phyloP scores from a whole-genome alignment of 2,888 invertebrate genomes.

The Campopleginae sp. region DNA sequence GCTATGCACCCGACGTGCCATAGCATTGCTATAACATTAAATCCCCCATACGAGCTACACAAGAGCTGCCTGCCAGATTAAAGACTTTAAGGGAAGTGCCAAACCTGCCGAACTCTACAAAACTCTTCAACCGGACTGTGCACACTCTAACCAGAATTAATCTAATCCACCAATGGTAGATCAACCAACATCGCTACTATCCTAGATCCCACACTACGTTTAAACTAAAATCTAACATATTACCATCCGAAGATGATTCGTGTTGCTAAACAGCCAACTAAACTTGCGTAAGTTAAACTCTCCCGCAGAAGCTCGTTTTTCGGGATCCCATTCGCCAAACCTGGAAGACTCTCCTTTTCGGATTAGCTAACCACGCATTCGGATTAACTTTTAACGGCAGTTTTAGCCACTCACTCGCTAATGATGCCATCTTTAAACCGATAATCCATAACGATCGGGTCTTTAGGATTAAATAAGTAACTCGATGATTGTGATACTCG shows the following conservation, averaged over 20 bases:
- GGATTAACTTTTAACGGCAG: neutral
- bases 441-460: neutral
- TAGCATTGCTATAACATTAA: slow-evolving; percentile 80
- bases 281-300: neutral
- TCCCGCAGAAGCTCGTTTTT: neutral
- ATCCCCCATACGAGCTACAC: slow-evolving; percentile 60
- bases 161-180: neutral
- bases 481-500: neutral
- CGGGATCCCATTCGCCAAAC: neutral
- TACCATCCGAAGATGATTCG: neutral
- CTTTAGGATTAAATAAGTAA: neutral
- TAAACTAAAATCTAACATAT: neutral
- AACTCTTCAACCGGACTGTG: neutral
- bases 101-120: slow-evolving; percentile 11
- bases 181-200: neutral
- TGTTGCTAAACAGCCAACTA: neutral
- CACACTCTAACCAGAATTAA: neutral
- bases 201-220: neutral
- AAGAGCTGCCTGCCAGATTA: neutral
- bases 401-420: neutral
- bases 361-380: neutral
- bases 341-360: neutral
- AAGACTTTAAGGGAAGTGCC: slow-evolving; percentile 30
- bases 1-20: slow-evolving; percentile 69
- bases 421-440: neutral